phyloP scores from a whole-genome alignment of 2,113 vertebrate genomes.

The Anoplopoma fimbria region DNA sequence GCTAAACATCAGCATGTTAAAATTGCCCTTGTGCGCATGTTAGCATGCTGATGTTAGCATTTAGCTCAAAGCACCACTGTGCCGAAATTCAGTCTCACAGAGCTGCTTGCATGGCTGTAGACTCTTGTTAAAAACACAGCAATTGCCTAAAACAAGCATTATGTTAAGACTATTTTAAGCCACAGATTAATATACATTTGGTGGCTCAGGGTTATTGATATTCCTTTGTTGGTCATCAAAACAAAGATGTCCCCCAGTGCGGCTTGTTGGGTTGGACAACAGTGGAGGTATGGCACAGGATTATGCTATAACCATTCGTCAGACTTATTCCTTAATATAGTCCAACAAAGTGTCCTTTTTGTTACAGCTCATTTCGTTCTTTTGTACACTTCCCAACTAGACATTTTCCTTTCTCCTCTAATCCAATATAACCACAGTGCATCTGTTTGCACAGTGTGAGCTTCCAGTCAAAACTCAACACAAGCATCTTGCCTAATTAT shows the following conservation, averaged over 20 bases:
- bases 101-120: too few relatives aligned
- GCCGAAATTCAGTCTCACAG: neutral
- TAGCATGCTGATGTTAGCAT: neutral
- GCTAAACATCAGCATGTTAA: neutral
- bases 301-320: neutral
- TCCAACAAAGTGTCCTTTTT: neutral
- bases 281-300: too few relatives aligned
- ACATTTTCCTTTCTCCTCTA: constrained; percentile 37
- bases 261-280: too few relatives aligned
- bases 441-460: constrained; percentile 13
- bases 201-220: neutral
- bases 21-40: neutral
- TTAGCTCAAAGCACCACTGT: neutral
- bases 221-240: neutral
- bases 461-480: constrained; percentile 9
- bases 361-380: neutral
- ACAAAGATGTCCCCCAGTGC: neutral
- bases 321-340: neutral
- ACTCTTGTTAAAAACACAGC: neutral
- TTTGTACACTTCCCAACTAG: constrained; percentile 26
- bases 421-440: constrained; percentile 3
- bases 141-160: neutral
- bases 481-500: constrained; percentile 3
- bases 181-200: neutral
- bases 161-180: neutral